A percentile compares a stretch with the other conserved stretches of the same genome.
These are phyloP conservation scores for Perodicticus potto DNA, from an alignment of 2,797 vertebrate species.

Conservation along the genomic window DNA sequence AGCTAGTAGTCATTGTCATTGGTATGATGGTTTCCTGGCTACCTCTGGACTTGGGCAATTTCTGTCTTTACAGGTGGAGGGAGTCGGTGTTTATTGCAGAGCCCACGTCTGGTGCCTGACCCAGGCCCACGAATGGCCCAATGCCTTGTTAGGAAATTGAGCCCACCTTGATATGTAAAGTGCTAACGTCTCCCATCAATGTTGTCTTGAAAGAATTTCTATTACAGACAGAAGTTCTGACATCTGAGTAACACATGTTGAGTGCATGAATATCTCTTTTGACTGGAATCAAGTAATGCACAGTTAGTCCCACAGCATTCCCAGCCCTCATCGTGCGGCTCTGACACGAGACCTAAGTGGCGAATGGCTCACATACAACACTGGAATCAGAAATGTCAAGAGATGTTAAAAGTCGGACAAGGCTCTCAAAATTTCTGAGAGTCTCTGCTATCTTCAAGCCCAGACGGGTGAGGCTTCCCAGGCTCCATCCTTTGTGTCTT, in stretches of 20 bases:
- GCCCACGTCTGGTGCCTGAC: background rate
- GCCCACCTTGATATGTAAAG: background rate
- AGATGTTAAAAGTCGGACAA: slow-evolving; percentile 26
- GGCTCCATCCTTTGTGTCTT: background rate
- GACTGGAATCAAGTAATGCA: background rate
- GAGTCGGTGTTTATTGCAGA: background rate
- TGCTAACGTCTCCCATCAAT: background rate
- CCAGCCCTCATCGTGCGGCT: background rate
- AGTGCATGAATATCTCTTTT: background rate
- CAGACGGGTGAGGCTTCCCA: background rate
- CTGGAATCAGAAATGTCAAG: background rate
- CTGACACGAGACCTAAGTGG: background rate
- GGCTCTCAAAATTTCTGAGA: slow-evolving; percentile 36
- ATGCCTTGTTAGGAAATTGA: background rate
- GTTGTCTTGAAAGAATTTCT: background rate
- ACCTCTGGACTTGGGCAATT: background rate
- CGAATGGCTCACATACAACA: background rate
- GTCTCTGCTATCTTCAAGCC: background rate
- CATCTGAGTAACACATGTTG: background rate
- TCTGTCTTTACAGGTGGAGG: background rate
- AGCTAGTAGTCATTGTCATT: background rate
- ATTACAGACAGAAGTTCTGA: background rate
- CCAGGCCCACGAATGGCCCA: background rate
- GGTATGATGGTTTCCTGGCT: background rate
- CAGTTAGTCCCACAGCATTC: background rate